Percentiles rank a stretch among this genome's conserved stretches.
These are phyloP conservation scores for Sebastes ruberrimus DNA, from an alignment of 2,797 vertebrate species.

Conservation along the genomic window DNA sequence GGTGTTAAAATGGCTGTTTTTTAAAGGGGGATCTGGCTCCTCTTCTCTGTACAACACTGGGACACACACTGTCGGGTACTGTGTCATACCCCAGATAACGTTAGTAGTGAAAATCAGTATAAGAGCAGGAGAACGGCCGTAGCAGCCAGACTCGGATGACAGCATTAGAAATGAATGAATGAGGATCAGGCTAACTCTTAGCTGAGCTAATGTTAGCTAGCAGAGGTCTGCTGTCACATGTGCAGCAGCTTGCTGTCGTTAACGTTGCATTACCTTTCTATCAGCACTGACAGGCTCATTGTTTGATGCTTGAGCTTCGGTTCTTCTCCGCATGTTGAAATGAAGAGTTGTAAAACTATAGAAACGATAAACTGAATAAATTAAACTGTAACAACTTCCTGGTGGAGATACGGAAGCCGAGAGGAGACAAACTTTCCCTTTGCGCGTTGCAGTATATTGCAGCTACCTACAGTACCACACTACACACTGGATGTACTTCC, in stretches of 20 bases:
- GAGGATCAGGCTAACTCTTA: not conserved
- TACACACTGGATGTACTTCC: too few species aligned
- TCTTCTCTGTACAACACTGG: not conserved
- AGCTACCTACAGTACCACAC: too few species aligned
- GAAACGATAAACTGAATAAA: constrained; percentile 29
- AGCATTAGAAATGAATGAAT: not conserved
- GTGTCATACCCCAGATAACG: not conserved
- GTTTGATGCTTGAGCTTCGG: constrained; percentile 54
- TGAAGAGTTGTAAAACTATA: not conserved
- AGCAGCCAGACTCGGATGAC: too few species aligned
- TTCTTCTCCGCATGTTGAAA: constrained; percentile 73
- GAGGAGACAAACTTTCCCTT: constrained; percentile 6
- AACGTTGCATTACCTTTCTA: constrained; percentile 61
- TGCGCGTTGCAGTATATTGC: not conserved
- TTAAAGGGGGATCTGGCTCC: not conserved
- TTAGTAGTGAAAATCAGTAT: not conserved
- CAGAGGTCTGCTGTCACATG: not conserved
- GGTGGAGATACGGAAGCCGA: constrained; percentile 41
- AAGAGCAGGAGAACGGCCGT: not conserved
- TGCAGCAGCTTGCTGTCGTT: not conserved
- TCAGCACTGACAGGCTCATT: constrained; percentile 39
- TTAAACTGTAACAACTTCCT: constrained; percentile 39
- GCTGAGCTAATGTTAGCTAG: constrained; percentile 7
- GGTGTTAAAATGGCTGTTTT: not conserved
- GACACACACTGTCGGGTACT: not conserved